A percentile compares a stretch with the other conserved stretches of the same genome.
These are phyloP conservation scores for Criorhina ranunculi DNA, from an alignment of 2,888 invertebrate species.

Conservation along the genomic window DNA sequence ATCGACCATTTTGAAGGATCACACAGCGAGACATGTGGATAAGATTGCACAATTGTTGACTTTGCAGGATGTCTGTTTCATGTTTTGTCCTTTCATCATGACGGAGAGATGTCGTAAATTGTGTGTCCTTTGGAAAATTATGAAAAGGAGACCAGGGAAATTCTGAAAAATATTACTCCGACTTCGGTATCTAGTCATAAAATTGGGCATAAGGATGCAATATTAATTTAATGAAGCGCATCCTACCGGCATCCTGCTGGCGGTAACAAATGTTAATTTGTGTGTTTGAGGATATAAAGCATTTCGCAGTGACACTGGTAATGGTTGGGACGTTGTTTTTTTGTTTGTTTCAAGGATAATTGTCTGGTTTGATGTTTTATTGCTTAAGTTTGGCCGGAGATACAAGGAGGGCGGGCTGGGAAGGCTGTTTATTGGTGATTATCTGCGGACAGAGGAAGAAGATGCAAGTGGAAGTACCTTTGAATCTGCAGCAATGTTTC, in stretches of 20 bases:
- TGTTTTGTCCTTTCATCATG: slow-evolving; percentile 53
- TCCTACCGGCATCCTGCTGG: slow-evolving; percentile 56
- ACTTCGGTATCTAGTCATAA: slow-evolving; percentile 36
- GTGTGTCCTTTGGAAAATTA: slow-evolving; percentile 62
- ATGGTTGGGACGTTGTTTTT: background rate
- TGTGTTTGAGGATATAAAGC: slow-evolving; percentile 20
- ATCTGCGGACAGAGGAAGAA: too few species aligned
- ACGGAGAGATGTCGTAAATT: slow-evolving; percentile 63
- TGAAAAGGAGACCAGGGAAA: slow-evolving; percentile 18
- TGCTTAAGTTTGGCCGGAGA: slow-evolving; percentile 6
- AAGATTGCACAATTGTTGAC: slow-evolving; percentile 42
- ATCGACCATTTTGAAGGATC: slow-evolving; percentile 74
- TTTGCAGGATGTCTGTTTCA: slow-evolving; percentile 37
- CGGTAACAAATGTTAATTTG: slow-evolving; percentile 35
- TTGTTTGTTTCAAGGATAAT: background rate
- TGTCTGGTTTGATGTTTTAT: slow-evolving; percentile 16
- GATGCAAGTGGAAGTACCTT: too few species aligned
- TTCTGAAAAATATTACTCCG: slow-evolving; percentile 58
- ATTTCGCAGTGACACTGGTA: slow-evolving; percentile 20
- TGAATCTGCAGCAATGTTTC: too few species aligned
- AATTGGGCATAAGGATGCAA: slow-evolving; percentile 68
- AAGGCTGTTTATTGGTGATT: slow-evolving; percentile 25
- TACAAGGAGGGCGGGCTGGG: background rate
- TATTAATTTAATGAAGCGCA: slow-evolving; percentile 73
- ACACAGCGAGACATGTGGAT: slow-evolving; percentile 66